Conservation (phyloP, 2,797 vertebrate species). For the Neopelma chrysocephalum region DNA sequence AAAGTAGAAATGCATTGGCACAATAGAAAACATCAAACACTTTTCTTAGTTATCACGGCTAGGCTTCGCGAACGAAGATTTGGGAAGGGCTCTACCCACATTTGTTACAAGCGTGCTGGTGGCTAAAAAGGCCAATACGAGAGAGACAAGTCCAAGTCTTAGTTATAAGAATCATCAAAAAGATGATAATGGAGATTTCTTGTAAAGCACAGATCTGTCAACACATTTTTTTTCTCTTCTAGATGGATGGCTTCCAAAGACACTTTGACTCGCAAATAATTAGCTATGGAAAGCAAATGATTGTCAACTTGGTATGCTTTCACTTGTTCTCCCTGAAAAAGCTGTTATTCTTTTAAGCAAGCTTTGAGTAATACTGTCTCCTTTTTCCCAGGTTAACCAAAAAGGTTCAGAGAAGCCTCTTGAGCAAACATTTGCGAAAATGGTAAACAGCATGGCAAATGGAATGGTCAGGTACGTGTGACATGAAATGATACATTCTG, state of each 20-base stretch:
- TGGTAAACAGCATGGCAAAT: conserved; percentile 88
- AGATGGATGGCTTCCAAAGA: conserved; percentile 97
- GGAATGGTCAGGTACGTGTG: conserved; percentile 88
- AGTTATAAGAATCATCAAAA: not conserved
- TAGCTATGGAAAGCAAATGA: conserved; percentile 92
- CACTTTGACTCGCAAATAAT: conserved; percentile 97
- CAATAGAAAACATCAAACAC: not conserved
- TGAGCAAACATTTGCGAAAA: conserved; percentile 88
- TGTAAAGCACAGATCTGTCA: not conserved
- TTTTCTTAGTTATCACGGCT: not conserved
- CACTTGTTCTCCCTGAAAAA: not conserved
- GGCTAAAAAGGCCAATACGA: too few species aligned
- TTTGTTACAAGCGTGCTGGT: too few species aligned
- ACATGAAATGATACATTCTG: not conserved
- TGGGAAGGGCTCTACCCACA: too few species aligned
- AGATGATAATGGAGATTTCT: not conserved
- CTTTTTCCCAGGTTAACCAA: conserved; percentile 86
- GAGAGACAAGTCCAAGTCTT: too few species aligned
- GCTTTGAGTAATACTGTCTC: not conserved
- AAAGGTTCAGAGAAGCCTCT: conserved; percentile 95
- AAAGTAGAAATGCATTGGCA: not conserved
- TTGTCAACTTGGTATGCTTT: conserved; percentile 89
- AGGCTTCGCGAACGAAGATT: too few species aligned
- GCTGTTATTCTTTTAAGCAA: not conserved
- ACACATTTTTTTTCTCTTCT: conserved; percentile 1